These are phyloP conservation scores for Drosophila mimetica DNA, from an alignment of 2,888 invertebrate species.

Conservation along the genomic window DNA sequence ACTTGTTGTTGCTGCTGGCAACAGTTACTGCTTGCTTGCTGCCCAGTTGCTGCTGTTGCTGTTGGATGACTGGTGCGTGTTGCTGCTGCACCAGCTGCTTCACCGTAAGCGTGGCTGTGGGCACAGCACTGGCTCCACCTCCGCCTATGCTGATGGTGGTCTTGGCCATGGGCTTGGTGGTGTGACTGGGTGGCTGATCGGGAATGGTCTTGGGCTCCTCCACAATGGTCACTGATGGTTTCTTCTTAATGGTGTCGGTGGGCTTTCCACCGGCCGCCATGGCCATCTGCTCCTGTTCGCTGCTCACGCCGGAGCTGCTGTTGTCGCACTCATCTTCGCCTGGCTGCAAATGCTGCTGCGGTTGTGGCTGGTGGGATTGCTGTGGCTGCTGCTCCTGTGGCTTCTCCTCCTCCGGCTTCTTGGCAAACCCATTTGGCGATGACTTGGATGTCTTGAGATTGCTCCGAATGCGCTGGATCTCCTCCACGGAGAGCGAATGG, in stretches of 20 bases:
- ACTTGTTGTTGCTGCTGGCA: slow-evolving; percentile 29
- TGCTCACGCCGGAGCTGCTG: slow-evolving; percentile 94
- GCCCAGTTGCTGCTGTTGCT: slow-evolving; percentile 81
- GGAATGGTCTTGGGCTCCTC: slow-evolving; percentile 79
- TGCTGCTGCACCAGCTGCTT: slow-evolving; percentile 82
- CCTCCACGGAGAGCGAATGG: slow-evolving; percentile 94
- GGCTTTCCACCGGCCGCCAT: slow-evolving; percentile 84
- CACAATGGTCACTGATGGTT: slow-evolving; percentile 81
- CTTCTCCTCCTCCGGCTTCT: slow-evolving; percentile 84
- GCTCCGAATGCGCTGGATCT: slow-evolving; percentile 93
- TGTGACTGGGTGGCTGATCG: slow-evolving; percentile 52
- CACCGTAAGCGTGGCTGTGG: slow-evolving; percentile 77
- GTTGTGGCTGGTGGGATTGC: slow-evolving; percentile 27
- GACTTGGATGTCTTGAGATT: slow-evolving; percentile 94
- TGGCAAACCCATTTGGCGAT: slow-evolving; percentile 92
- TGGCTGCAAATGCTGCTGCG: slow-evolving; percentile 39
- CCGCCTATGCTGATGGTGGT: slow-evolving; percentile 73
- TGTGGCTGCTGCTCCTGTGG: slow-evolving; percentile 31
- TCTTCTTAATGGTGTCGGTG: slow-evolving; percentile 84
- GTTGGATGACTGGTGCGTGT: slow-evolving; percentile 80
- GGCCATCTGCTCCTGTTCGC: slow-evolving; percentile 89
- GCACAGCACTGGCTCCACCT: slow-evolving; percentile 26
- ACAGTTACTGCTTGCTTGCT: slow-evolving; percentile 19
- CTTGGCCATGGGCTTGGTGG: slow-evolving; percentile 58
- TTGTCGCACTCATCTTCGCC: slow-evolving; percentile 92